Conservation (phyloP, 2,797 vertebrate species). For the Pyrocephalus nanus region DNA sequence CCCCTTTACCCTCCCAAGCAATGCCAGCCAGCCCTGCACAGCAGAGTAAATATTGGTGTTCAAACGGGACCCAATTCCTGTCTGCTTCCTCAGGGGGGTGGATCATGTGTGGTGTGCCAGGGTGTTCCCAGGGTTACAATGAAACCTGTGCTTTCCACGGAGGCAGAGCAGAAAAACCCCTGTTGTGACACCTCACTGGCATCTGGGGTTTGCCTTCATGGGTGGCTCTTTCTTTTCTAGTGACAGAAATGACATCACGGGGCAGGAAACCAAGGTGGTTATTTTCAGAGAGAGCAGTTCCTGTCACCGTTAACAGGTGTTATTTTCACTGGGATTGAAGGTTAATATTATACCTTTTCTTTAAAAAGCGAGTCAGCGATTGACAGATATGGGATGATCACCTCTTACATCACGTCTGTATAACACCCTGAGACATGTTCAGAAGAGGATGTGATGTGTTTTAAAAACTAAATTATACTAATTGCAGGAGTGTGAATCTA, state of each 20-base stretch:
- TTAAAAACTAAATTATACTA: neutral
- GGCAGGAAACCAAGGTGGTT: neutral
- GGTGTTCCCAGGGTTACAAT: neutral
- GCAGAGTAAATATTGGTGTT: conserved; percentile 37
- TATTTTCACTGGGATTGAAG: neutral
- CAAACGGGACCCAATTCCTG: neutral
- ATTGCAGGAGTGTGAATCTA: neutral
- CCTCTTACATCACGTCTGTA: neutral
- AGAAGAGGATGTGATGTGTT: neutral
- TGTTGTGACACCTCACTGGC: neutral
- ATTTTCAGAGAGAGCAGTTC: neutral
- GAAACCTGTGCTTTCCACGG: neutral
- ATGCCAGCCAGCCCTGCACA: neutral
- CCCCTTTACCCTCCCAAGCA: neutral
- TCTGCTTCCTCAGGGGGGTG: neutral
- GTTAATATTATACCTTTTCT: neutral
- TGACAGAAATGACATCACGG: neutral
- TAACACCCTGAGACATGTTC: neutral
- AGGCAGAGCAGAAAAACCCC: neutral
- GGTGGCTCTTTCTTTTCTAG: neutral
- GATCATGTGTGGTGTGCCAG: neutral
- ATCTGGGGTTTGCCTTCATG: neutral
- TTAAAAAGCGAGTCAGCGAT: neutral
- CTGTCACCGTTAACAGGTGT: fast-evolving
- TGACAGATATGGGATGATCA: neutral